These are phyloP conservation scores for Cydia fagiglandana DNA, from an alignment of 1,140 invertebrate genomes.

Conservation along the genomic window DNA sequence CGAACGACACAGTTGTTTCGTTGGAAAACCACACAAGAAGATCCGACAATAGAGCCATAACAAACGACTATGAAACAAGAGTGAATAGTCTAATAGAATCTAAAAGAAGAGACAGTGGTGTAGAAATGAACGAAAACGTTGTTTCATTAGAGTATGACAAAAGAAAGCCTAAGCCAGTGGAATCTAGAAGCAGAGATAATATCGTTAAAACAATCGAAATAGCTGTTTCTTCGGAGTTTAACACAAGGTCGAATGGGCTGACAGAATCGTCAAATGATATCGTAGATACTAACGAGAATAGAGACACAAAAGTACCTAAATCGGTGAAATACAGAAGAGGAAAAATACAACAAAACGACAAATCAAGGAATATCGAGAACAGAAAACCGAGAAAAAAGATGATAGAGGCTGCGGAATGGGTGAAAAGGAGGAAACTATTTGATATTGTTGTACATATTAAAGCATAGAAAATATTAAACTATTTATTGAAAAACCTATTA, in stretches of 20 bases:
- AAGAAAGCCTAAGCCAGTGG: no score
- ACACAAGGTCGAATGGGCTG: neutral
- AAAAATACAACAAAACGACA: neutral
- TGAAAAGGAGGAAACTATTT: slow-evolving; percentile 36
- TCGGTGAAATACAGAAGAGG: neutral
- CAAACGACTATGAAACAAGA: neutral
- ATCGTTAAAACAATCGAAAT: neutral
- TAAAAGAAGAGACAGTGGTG: no score
- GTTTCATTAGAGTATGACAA: no score
- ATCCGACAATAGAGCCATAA: no score
- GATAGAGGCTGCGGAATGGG: neutral
- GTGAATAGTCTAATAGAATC: no score
- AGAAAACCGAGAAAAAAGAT: slow-evolving; percentile 29
- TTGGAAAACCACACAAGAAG: neutral
- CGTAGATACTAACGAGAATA: no score
- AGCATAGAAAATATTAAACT: slow-evolving; percentile 34
- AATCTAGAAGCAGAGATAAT: no score
- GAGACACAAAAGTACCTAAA: neutral
- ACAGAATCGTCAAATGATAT: no score
- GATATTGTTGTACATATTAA: slow-evolving; percentile 54
- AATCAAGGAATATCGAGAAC: slow-evolving; percentile 28
- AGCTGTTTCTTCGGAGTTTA: neutral
- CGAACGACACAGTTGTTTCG: neutral
- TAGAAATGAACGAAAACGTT: no score
- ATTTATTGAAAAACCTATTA: no score